Conservation (phyloP, 2,888 invertebrate species). For the Euclidia mi region DNA sequence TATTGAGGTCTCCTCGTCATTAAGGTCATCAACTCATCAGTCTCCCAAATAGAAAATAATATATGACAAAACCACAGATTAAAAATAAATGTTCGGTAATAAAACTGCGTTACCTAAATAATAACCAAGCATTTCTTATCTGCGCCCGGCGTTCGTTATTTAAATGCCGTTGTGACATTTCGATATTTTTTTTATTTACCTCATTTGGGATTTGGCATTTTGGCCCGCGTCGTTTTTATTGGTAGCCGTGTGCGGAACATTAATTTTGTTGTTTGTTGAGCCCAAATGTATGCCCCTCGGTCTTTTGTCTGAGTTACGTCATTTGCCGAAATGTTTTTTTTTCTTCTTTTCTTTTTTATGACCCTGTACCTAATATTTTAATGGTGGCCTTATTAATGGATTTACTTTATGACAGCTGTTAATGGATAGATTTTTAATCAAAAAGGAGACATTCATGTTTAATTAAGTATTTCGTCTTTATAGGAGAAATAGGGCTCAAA, state of each 20-base stretch:
- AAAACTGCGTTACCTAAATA: conserved; percentile 4
- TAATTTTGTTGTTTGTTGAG: conserved; percentile 79
- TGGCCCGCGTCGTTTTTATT: conserved; percentile 78
- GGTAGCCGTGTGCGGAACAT: conserved; percentile 84
- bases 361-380: not conserved
- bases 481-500: too few species aligned
- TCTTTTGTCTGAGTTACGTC: conserved; percentile 60
- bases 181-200: conserved; percentile 84
- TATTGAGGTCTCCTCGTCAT: too few species aligned
- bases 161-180: conserved; percentile 85
- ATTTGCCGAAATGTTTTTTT: conserved; percentile 45
- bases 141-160: conserved; percentile 46
- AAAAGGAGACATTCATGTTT: too few species aligned
- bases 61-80: too few species aligned
- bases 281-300: conserved; percentile 61
- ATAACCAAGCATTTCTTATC: conserved; percentile 26
- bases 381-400: not conserved
- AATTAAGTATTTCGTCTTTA: too few species aligned
- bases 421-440: too few species aligned
- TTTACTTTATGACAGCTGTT: too few species aligned
- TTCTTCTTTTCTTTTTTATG: conserved; percentile 15
- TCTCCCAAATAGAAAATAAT: too few species aligned
- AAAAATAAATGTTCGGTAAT: too few species aligned
- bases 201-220: conserved; percentile 88
- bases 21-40: too few species aligned